phyloP scores from a whole-genome alignment of 2,797 vertebrate genomes.

The Knipowitschia caucasica region DNA sequence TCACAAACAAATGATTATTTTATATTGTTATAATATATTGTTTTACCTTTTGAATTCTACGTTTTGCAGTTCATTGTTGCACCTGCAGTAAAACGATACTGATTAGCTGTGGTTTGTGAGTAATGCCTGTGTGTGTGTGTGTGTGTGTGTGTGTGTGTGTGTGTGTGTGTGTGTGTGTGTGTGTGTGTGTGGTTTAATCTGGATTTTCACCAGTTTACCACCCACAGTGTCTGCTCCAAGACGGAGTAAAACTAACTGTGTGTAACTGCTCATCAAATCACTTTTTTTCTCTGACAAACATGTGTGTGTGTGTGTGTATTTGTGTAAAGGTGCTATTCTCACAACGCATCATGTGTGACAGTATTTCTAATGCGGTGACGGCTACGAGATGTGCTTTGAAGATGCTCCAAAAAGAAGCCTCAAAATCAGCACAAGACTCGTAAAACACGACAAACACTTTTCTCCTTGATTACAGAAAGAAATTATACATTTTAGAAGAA shows the following conservation, averaged over 20 bases:
- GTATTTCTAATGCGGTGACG: slow-evolving; percentile 20
- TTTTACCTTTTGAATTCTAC: no score
- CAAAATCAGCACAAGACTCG: no score
- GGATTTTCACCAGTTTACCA: slow-evolving; percentile 38
- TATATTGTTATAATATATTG: no score
- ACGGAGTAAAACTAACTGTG: slow-evolving; percentile 15
- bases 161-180: no score
- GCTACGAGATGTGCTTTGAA: slow-evolving; percentile 22
- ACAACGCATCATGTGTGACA: slow-evolving; percentile 10
- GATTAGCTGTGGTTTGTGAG: slow-evolving; percentile 44
- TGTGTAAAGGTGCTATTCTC: slow-evolving; percentile 5
- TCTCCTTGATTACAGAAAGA: no score
- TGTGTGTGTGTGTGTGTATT: slow-evolving; percentile 19
- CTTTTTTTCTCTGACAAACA: slow-evolving; percentile 23
- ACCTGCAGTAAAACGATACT: slow-evolving; percentile 35
- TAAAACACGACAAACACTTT: no score
- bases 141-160: no score
- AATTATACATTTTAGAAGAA: no score
- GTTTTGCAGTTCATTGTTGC: slow-evolving; percentile 46
- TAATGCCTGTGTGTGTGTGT: slow-evolving; percentile 42
- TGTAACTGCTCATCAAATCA: slow-evolving; percentile 28
- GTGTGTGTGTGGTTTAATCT: slow-evolving; percentile 48
- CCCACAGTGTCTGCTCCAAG: slow-evolving; percentile 46
- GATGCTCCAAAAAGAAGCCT: slow-evolving; percentile 7
- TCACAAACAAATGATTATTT: no score